Evolutionary conservation across 2,888 invertebrate genomes (phyloP).

Genomic region (Chloromyia formosa): DNA sequence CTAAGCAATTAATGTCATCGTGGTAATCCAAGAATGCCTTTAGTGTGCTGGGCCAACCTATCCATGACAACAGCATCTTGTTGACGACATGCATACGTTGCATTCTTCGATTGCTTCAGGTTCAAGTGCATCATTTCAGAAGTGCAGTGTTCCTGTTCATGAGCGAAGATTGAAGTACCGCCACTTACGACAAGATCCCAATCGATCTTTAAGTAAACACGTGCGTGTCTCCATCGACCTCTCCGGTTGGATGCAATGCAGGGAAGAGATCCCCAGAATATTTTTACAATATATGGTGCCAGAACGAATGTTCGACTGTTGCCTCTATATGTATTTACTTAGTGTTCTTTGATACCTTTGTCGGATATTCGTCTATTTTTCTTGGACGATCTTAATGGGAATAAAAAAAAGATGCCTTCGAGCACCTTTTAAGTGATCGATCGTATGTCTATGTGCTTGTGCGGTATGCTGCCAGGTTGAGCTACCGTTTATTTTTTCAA

Average conservation of each 20-base stretch:
- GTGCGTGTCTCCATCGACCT: neutral
- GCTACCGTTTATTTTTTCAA: too few species aligned
- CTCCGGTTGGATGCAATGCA: too few species aligned
- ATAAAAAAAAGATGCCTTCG: too few species aligned
- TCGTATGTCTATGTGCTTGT: too few species aligned
- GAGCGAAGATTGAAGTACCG: neutral
- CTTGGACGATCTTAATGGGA: too few species aligned
- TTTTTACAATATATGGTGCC: neutral
- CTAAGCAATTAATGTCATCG: neutral
- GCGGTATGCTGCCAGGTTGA: too few species aligned
- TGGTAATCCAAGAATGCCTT: neutral
- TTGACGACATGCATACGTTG: neutral
- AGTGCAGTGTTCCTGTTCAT: too few species aligned
- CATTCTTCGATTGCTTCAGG: neutral
- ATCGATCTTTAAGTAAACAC: conserved; percentile 9
- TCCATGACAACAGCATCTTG: too few species aligned
- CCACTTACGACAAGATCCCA: neutral
- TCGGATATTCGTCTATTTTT: conserved; percentile 20
- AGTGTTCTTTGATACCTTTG: conserved; percentile 33
- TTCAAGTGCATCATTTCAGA: neutral
- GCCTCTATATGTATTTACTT: conserved; percentile 10
- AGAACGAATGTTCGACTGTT: too few species aligned
- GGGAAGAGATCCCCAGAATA: too few species aligned
- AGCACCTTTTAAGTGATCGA: too few species aligned
- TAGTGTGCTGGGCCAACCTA: too few species aligned